Percentiles rank a stretch among this genome's conserved stretches.
These are phyloP conservation scores for Malurus cyaneus DNA, from an alignment of 2,113 vertebrate genomes.

Conservation along the genomic window DNA sequence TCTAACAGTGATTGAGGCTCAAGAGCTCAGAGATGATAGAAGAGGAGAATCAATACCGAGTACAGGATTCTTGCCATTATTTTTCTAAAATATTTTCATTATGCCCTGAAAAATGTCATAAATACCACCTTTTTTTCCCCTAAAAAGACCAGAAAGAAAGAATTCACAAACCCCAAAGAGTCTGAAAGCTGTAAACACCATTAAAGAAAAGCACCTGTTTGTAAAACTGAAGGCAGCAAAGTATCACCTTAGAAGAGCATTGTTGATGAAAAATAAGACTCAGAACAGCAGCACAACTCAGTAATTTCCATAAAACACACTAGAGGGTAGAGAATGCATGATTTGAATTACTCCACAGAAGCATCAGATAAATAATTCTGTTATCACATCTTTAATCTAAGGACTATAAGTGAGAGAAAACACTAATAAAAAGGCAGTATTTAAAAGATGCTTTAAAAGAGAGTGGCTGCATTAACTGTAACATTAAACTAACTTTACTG, in stretches of 20 bases:
- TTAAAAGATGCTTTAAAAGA: conserved; percentile 24
- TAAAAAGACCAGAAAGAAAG: not conserved
- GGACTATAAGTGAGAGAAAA: not conserved
- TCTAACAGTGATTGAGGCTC: not conserved
- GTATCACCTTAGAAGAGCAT: not conserved
- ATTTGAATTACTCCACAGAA: not conserved
- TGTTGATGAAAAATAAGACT: not conserved
- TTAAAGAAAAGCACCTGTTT: not conserved
- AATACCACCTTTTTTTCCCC: not conserved
- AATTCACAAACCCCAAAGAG: not conserved
- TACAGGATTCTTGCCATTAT: not conserved
- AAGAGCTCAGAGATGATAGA: not conserved
- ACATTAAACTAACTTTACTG: not conserved
- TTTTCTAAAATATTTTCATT: not conserved
- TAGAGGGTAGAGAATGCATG: not conserved
- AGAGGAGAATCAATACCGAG: not conserved
- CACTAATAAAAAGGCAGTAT: conserved; percentile 23
- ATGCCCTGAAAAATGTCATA: not conserved
- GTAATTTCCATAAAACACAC: not conserved
- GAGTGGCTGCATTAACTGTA: not conserved
- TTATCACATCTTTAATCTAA: not conserved
- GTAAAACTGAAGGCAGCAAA: not conserved
- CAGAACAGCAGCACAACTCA: not conserved
- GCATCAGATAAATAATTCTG: not conserved
- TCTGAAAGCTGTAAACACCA: not conserved